Evolutionary conservation across 1,140 invertebrate genomes (phyloP).

Genomic region (Drosophila kohkoa): DNA sequence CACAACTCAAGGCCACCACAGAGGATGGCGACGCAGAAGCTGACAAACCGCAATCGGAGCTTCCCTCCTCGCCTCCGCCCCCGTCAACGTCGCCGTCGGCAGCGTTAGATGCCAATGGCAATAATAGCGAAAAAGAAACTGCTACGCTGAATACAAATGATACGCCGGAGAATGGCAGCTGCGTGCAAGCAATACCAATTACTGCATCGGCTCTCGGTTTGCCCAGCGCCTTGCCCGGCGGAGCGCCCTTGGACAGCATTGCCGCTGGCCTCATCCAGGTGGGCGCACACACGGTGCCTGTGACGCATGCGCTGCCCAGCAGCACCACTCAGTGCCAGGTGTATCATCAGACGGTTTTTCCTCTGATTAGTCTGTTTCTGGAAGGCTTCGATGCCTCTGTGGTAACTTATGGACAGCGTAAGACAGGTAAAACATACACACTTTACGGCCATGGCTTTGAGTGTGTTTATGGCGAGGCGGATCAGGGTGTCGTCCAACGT

Average conservation of each 20-base stretch:
- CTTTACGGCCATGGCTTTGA: slow-evolving; percentile 91
- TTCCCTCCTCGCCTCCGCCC: background rate
- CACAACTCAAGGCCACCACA: slow-evolving; percentile 41
- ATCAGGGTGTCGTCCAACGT: slow-evolving; percentile 91
- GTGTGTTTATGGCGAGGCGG: slow-evolving; percentile 89
- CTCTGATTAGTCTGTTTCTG: slow-evolving; percentile 87
- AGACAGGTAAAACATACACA: slow-evolving; percentile 92
- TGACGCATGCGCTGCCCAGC: slow-evolving; percentile 84
- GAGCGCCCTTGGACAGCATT: slow-evolving; percentile 66
- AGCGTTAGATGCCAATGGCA: slow-evolving; percentile 65
- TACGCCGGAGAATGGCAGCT: slow-evolving; percentile 72
- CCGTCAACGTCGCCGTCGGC: slow-evolving; percentile 85
- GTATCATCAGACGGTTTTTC: slow-evolving; percentile 85
- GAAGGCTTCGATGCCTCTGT: slow-evolving; percentile 91
- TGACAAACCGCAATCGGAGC: slow-evolving; percentile 41
- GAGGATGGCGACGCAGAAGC: slow-evolving; percentile 81
- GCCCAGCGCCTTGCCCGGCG: slow-evolving; percentile 68
- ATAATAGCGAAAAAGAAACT: slow-evolving; percentile 31
- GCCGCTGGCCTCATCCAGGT: slow-evolving; percentile 78
- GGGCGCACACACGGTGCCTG: slow-evolving; percentile 76
- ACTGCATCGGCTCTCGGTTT: slow-evolving; percentile 85
- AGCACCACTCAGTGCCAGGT: slow-evolving; percentile 85
- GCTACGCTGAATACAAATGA: slow-evolving; percentile 53
- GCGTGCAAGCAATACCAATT: slow-evolving; percentile 87
- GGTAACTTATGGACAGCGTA: slow-evolving; percentile 91